Evolutionary conservation across 2,888 invertebrate species (phyloP), one percentile per base, ranked within the genome.

Genomic region (Andrena hattorfiana): DNA sequence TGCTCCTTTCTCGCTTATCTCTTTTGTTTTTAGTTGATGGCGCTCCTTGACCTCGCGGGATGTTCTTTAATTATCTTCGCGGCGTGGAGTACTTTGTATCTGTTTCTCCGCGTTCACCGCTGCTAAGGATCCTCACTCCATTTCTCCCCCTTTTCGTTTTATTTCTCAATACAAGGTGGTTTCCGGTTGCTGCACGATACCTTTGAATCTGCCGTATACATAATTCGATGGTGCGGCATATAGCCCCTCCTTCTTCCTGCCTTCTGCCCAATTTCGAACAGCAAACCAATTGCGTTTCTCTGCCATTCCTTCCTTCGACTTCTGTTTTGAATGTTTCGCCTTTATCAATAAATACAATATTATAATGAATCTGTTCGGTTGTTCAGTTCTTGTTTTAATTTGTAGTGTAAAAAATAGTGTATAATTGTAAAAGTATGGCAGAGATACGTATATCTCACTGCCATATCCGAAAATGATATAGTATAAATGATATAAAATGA

Each of bases 181-280:
- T 69, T 78, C 77, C 49, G 42, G 62, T 6, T 49, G 30, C 20
- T 20, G 48, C 8, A 51, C 51, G 35, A 68, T 69, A 48, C 48
- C 56, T 68, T 69, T 76, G 76, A 76, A 76, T 59, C 48, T 48
- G 26, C 76, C 56, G 42, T 56, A 59, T 23, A 67, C 16, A 8
- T 79, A 70, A 77, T 70, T 64, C 59, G 48, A 63, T 59, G 68
- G 32, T 59, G 35, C 23, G n/a, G n/a, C 16, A 30, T 32, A 26
- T 3, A 23, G 32, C 73, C 54, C 81, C 79, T 68, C 81, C 81
- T 73, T 35, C 73, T 79, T 81, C 79, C 79, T 77, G 62, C 42
- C 54, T 71, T 62, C 51, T 42, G 54, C n/a, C 42, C 60, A 77
- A 78, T 75, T 78, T 70, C 26, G 28, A 32, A 30, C 59, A 56